Percentiles rank a stretch among this genome's conserved stretches.
phyloP scores from a whole-genome alignment of 2,888 invertebrate genomes.

The Pseudococcus longispinus region DNA sequence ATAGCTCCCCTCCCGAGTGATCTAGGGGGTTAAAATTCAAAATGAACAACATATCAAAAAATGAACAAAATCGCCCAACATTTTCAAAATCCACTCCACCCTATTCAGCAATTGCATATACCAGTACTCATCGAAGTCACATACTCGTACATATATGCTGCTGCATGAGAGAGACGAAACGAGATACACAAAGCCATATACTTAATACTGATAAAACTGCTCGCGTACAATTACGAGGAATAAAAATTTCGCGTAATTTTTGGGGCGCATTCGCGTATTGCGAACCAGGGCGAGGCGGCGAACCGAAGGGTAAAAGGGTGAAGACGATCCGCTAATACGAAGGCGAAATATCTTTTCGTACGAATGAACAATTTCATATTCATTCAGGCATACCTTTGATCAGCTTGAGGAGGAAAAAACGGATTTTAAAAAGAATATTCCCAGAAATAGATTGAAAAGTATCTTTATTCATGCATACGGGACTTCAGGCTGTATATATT shows the following conservation, averaged over 20 bases:
- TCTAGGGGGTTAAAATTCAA: too few species aligned
- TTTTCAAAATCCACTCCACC: too few species aligned
- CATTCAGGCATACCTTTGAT: slow-evolving; percentile 55
- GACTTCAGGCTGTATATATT: slow-evolving; percentile 47
- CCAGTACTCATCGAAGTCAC: too few species aligned
- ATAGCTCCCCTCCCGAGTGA: too few species aligned
- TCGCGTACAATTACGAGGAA: slow-evolving; percentile 25
- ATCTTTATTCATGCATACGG: slow-evolving; percentile 53
- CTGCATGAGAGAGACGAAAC: too few species aligned
- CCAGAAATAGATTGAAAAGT: slow-evolving; percentile 51
- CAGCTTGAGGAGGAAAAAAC: slow-evolving; percentile 42
- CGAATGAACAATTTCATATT: slow-evolving; percentile 54
- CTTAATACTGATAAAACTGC: not conserved
- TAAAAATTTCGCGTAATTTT: slow-evolving; percentile 38
- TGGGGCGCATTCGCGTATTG: slow-evolving; percentile 15
- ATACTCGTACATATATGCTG: too few species aligned
- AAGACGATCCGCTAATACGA: slow-evolving; percentile 46
- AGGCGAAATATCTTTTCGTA: slow-evolving; percentile 53
- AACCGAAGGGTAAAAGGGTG: slow-evolving; percentile 10
- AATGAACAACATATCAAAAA: too few species aligned
- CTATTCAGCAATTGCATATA: too few species aligned
- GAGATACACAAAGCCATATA: not conserved
- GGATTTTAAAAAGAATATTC: slow-evolving; percentile 53
- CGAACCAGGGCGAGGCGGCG: not conserved
- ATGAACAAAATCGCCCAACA: too few species aligned